Evolutionary conservation across 2,113 vertebrate species (phyloP), one percentile per base, ranked within the genome.

Genomic region (Anolis sagrei): DNA sequence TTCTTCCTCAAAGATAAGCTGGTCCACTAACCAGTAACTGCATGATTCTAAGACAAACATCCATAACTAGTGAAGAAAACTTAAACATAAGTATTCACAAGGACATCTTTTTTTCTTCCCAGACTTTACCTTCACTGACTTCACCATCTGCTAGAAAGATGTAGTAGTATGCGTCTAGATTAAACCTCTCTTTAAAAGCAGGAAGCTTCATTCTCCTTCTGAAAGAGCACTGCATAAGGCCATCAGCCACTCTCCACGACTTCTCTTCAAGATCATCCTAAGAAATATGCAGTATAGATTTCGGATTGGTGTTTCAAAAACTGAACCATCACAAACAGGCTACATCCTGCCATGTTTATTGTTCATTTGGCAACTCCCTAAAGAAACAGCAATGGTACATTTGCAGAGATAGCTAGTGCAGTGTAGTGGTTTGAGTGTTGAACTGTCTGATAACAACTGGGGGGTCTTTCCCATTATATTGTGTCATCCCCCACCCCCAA

Each of bases 151-250:
- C 97, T 86, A 98, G 74, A 90, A 98, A 98, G 89, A 98, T 95
- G 91, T 97, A 98, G 91, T 97, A 97, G 86, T 89, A 96, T 27
- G 84, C 88, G 87, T 98, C 93, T 86, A 98, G 92, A 90, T 93
- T 90, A 91, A 97, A 97, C 79, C 97, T 96, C 58, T 85, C 81
- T 89, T 93, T 88, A 34, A 82, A 90, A 78, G 84, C 83, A 70
- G 95, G 93, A 82, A 97, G 90, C 74, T 0, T 34, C 87, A 97
- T 91, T 80, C 92, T 91, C 88, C 98, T 96, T 82, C 95, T 94
- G 91, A 98, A 98, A 83, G 96, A 97, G 86, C 98, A 98, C 0
- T 98, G 97, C 82, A 98, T 95, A 81, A 96, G 9, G 7, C 97
- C 97, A 68, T 98, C 96, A 0, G 48, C 92, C 79, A 97, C 36